These are phyloP conservation scores for Ciona savignyi DNA, from an alignment of 23 tunicate species.

Conservation along the genomic window DNA sequence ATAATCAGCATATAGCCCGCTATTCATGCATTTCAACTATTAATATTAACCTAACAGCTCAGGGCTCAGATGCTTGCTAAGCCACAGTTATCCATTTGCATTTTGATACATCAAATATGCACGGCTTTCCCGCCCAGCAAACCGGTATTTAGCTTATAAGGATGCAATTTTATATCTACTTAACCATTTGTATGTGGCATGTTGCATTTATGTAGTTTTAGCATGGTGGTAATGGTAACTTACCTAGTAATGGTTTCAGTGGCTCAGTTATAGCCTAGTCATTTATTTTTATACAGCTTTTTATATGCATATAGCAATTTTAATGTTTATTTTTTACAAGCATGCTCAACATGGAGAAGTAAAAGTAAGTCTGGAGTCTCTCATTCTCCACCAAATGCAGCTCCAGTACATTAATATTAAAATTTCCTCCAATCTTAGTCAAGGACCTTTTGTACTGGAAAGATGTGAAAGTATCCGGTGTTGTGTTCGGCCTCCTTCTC, in stretches of 20 bases:
- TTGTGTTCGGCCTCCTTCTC: conserved; percentile 41
- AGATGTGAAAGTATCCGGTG: conserved; percentile 48
- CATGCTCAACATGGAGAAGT: not conserved
- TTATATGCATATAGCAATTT: not conserved
- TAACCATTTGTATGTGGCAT: not conserved
- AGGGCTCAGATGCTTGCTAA: too few relatives aligned
- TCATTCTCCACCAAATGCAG: too few relatives aligned
- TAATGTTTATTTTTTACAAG: not conserved
- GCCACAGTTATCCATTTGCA: too few relatives aligned
- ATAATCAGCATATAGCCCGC: not conserved
- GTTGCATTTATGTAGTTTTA: not conserved
- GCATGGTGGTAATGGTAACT: not conserved
- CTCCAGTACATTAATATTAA: not conserved
- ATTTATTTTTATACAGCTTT: not conserved
- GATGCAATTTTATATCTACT: too few relatives aligned
- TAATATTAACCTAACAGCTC: too few relatives aligned
- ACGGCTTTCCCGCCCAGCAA: too few relatives aligned
- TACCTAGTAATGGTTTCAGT: not conserved
- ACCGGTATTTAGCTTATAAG: too few relatives aligned
- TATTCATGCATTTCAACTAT: too few relatives aligned
- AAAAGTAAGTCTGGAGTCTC: not conserved
- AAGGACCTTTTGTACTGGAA: conserved; percentile 85
- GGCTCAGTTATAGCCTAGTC: not conserved
- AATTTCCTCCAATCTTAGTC: conserved; percentile 21
- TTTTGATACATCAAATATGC: too few relatives aligned